Conservation (phyloP, 1,140 invertebrate species). For the Trichomalopsis sarcophagae region DNA sequence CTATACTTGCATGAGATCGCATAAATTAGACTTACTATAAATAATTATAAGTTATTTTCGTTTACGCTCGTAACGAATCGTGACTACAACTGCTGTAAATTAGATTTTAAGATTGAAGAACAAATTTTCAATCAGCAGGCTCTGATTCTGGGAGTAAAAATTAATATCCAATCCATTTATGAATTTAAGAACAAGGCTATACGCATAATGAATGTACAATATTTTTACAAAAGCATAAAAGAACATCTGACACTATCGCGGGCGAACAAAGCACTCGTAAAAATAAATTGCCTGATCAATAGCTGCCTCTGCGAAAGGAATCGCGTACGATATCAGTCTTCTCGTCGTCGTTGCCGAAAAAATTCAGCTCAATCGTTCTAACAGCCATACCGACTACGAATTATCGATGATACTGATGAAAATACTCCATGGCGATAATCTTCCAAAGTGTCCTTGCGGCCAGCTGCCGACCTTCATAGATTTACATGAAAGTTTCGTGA, state of each 20-base stretch:
- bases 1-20: not conserved
- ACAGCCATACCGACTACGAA: not conserved
- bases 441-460: not conserved
- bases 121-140: not conserved
- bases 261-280: too few relatives aligned
- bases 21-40: not conserved
- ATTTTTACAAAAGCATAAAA: too few relatives aligned
- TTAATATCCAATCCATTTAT: not conserved
- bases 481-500: slow-evolving; percentile 39
- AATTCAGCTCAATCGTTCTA: not conserved
- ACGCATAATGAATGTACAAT: not conserved
- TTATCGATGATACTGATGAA: slow-evolving; percentile 13
- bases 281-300: too few relatives aligned
- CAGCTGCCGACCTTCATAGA: slow-evolving; percentile 11
- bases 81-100: not conserved
- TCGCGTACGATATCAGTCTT: too few relatives aligned
- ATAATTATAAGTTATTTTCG: not conserved
- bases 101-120: not conserved
- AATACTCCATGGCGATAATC: slow-evolving; percentile 9
- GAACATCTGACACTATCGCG: too few relatives aligned
- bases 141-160: not conserved
- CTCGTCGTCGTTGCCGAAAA: too few relatives aligned
- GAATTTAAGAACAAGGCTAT: not conserved
- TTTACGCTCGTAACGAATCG: not conserved
- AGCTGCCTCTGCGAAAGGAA: too few relatives aligned